Evolutionary conservation across 2,113 vertebrate genomes (phyloP), one percentile per base, ranked within the genome.

Genomic region (Tenebrosternarchus preto): DNA sequence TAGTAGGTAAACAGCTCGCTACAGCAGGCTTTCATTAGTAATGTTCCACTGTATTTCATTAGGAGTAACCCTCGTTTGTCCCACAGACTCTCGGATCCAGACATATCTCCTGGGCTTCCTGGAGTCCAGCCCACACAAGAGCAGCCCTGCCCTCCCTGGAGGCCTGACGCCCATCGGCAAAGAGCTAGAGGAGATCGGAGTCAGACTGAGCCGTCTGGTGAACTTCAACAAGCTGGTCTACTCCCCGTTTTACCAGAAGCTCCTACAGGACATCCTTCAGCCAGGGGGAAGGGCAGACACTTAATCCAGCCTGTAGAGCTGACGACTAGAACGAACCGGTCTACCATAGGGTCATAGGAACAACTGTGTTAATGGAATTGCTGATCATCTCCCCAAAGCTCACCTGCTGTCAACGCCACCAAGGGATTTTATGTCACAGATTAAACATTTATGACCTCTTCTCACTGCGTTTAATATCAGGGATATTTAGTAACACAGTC

Each of bases 211-310:
- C 77, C 96, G 93, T 53, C 94, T 99, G 7, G 95, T 99, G 88
- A 96, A 95, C 91, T 98, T 95, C 89, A 99, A 99, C 93, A 98
- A 95, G 91, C 93, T 98, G 87, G 98, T 99, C 84, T 99, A 97
- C 89, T 95, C 95, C n/a, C 96, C 96, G 4, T 97, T 96, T 90
- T 99, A 99, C 12, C 95, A 96, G 59, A 93, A 88, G 19, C 85
- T 97, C 83, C 93, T 99, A 61, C 90, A 91, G 78, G 94, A 94
- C 77, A 85, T 94, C 63, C 88, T 95, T 79, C 80, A 86, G 55
- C 81, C 88, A 36, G 88, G 67, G 24, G 90, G 89, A 76, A 66
- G 83, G 24, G 80, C 80, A n/a, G 76, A 81, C 31, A 77, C 73
- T 60, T 82, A 53, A 74, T 19, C 33, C 0, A 11, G 2, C 33